Evolutionary conservation across 2,888 invertebrate genomes (phyloP), one percentile per base, ranked within the genome.

Genomic region (Parthenolecanium corni): DNA sequence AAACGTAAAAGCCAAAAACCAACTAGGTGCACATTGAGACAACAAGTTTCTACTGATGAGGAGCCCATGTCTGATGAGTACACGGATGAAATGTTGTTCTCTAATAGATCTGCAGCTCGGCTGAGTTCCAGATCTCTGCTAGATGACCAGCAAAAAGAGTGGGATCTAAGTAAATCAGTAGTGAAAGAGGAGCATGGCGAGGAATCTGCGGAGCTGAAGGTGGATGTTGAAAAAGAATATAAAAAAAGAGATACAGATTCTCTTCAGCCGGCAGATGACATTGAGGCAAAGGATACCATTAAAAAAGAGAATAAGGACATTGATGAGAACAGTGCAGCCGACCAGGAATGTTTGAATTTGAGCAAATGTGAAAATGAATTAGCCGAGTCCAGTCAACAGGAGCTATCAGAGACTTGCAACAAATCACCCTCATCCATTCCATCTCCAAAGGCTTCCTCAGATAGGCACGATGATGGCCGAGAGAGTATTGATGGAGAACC

Each of bases 1-100:
- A 93, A 93, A 74, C 79, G 92, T 25, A 93, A 93, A 76, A 90
- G 85, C 69, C 83, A 88, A 69, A 91, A 92, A 72, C 92, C 92
- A 0, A 89, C 86, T 1, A 80, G 87, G 67, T 70, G 47, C 69
- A 69, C 65, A 4, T 12, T 63, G 62, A 56, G 42, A 49, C 65
- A 14, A 49, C 57, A 20, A 44, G n/a, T n/a, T n/a, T 56, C 38
- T 38, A 62, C 24, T 52, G 66, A 63, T 56, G 66, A 66, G 44
- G 66, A 66, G n/a, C 63, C 63, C 51, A 47, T 65, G 12, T 47
- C 54, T 2, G 63, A 63, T 24, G 63, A 52, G 2, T 65, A 51
- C 31, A 46, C 64, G 24, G 51, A 64, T n/a, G 66, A 66, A 1
- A 42, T 63, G 66, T 38, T 64, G 44, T 52, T 52, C 18, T 65